Evolutionary conservation across 2,113 vertebrate species (phyloP), one percentile per base, ranked within the genome.

Genomic region (Pomatorhinus ruficollis): DNA sequence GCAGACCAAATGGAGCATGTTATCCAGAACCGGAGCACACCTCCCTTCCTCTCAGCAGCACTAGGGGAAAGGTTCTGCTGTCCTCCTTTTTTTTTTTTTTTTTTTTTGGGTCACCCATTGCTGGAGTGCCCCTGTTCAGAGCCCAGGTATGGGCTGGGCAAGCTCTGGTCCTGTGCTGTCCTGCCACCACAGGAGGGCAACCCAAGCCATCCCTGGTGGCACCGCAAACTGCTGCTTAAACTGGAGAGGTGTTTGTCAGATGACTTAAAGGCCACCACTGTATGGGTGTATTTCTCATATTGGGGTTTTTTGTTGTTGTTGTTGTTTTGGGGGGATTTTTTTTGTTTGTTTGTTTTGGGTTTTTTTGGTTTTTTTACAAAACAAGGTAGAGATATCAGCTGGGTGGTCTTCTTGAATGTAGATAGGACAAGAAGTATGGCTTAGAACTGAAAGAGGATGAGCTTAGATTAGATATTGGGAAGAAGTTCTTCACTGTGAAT

Each of bases 21-120:
- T 87, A 15, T 9, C 33, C 35, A 75, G n/a, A 87, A 49, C 7
- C 0, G 0, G 59, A 77, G 23, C 10, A 0, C n/a, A 11, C 23
- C 37, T 65, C 69, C 27, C 11, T 65, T 49, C 27, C 12, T 57
- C 45, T 68, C 44, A 76, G 57, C 35, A 50, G 39, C 2, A 3
- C 31, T 63, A 33, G 17, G 19, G 27, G n/a, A 30, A 33, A 44
- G 11, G 30, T n/a, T 74, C 91, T 84, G 33, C 39, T 52, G 11
- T 39, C 33, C 40, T 53, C 8, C 12, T 4, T 30, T 47, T 35
- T 19, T 42, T 39, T 44, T 4, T 30, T 47, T 35, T 19, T 42
- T 39, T 44, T 75, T 17, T 75, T 12, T 47, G 56, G 40, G 19
- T 13, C 18, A 22, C 4, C 4, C 0, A 0, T 19, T 78, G 60